Evolutionary conservation across 2,888 invertebrate species (phyloP).

Genomic region (Meteorus colon): DNA sequence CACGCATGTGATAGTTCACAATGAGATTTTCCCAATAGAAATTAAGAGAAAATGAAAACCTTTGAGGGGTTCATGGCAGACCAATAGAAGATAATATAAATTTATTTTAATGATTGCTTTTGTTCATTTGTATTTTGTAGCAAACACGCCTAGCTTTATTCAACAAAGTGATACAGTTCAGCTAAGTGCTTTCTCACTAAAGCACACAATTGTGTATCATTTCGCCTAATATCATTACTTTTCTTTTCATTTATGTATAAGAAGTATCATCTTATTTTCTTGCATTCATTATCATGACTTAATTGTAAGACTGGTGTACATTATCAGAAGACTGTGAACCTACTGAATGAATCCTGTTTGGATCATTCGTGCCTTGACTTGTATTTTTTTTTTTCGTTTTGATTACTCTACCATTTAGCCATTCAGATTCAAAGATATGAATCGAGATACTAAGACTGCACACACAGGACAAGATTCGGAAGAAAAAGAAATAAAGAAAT

Average conservation of each 20-base stretch:
- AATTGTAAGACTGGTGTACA: slow-evolving; percentile 61
- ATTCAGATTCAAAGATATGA: slow-evolving; percentile 30
- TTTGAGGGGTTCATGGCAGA: not conserved
- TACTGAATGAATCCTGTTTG: slow-evolving; percentile 57
- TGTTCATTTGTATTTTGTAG: slow-evolving; percentile 57
- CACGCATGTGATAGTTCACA: not conserved
- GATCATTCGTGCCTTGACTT: slow-evolving; percentile 36
- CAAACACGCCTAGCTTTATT: slow-evolving; percentile 73
- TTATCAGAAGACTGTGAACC: slow-evolving; percentile 60
- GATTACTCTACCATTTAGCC: slow-evolving; percentile 31
- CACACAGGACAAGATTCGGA: slow-evolving; percentile 39
- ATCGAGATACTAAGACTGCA: slow-evolving; percentile 35
- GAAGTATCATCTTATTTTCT: slow-evolving; percentile 18
- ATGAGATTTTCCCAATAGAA: not conserved
- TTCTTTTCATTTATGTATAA: slow-evolving; percentile 19
- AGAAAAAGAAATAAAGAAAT: slow-evolving; percentile 42
- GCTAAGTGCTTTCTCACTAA: slow-evolving; percentile 62
- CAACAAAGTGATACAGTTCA: slow-evolving; percentile 71
- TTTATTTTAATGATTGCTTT: slow-evolving; percentile 39
- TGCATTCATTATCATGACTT: slow-evolving; percentile 54
- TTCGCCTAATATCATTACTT: slow-evolving; percentile 28
- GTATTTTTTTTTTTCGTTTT: slow-evolving; percentile 43
- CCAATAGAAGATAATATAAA: not conserved
- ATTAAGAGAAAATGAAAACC: not conserved
- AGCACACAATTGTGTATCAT: slow-evolving; percentile 65